Percentiles rank a stretch among this genome's conserved stretches.
Conservation (phyloP, 1,140 invertebrate species). For the Oedothorax gibbosus region DNA sequence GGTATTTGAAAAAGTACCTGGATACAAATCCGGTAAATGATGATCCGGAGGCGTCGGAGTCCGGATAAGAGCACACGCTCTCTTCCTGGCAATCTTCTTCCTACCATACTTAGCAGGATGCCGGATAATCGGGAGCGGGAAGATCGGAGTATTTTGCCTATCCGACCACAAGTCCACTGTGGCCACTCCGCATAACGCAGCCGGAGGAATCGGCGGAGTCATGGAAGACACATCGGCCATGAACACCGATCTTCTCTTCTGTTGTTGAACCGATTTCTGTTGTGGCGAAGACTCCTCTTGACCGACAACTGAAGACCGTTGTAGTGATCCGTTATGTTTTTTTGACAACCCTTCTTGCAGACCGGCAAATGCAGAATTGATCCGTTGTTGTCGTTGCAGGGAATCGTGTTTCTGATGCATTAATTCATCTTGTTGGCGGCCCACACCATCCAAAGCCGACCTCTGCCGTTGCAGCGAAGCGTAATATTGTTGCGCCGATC, state of each 20-base stretch:
- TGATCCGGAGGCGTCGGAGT: constrained; percentile 42
- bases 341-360: too few relatives aligned
- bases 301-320: neutral
- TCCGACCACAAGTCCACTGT: constrained; percentile 46
- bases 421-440: neutral
- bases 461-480: neutral
- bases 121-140: constrained; percentile 45
- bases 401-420: too few relatives aligned
- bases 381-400: too few relatives aligned
- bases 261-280: too few relatives aligned
- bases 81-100: constrained; percentile 28
- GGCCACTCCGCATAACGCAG: constrained; percentile 2
- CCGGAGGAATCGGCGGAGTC: constrained; percentile 13
- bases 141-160: constrained; percentile 39
- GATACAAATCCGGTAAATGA: constrained; percentile 26
- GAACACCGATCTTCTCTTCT: neutral
- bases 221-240: neutral
- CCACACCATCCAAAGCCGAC: too few relatives aligned
- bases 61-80: constrained; percentile 24
- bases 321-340: neutral
- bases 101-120: constrained; percentile 33
- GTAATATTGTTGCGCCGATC: neutral
- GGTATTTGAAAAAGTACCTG: constrained; percentile 11
- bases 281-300: too few relatives aligned
- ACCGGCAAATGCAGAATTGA: too few relatives aligned